Base-by-base conservation (phyloP, 2,888 invertebrate genomes). In the Empis livida region DNA sequence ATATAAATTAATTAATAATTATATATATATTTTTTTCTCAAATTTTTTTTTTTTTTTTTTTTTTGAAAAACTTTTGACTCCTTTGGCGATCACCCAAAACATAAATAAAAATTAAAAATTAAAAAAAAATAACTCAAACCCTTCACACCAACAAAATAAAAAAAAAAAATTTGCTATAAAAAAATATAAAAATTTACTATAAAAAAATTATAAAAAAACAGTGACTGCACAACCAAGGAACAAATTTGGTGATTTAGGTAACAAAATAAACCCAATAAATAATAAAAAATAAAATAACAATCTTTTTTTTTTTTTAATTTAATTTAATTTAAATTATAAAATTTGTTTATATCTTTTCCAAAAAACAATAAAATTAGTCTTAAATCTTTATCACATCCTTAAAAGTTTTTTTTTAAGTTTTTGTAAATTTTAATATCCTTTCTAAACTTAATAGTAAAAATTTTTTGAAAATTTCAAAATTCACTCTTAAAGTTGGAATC, bases 241-340 rank as follows among this genome's bases (percentile, higher is more conserved):
- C 63, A 69, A 79, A 76, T 75, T 78, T 72, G 78, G 78, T 75
- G 79, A 79, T 70, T 75, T 79, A 79, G 79, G 79, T 79, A 79
- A 79, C 77, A 73, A 47, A 35, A 45, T 43, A 53, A 51, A 54
- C 51, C 47, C 48, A 47, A 56, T 8, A 11, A 13, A 40, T 50
- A 53, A 51, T 51, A 43, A 27, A 42, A 46, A 46, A 46, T 42
- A 42, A 48, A 51, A 46, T 41, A 41, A 8, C n/a, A n/a, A n/a
- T n/a, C n/a, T n/a, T n/a, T 16, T 42, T 43, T 13, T 35, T 5
- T 15, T 17, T 31, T 40, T 42, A 41, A 40, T 42, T 23, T 42
- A 20, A 45, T 47, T 49, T 30, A 27, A 48, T 46, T 46, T 42
- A 49, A 47, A 49, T 43, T 46, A n/a, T n/a, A 39, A 30, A 49